A percentile compares a stretch with the other conserved stretches of the same genome.
phyloP scores from a whole-genome alignment of 1,140 invertebrate genomes.

The Drosophila ironensis region DNA sequence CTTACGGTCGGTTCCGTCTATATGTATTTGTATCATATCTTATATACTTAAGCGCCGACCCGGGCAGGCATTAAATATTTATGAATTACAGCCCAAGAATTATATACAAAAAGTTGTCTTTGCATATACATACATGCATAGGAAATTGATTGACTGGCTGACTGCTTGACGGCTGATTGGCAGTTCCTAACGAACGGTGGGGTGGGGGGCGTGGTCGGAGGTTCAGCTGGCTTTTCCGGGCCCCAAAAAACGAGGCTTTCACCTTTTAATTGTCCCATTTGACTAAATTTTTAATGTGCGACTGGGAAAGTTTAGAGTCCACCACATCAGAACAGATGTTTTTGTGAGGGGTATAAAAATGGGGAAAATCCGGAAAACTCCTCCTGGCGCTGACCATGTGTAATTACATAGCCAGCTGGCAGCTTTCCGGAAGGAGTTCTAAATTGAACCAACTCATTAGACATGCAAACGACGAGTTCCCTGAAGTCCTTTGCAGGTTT shows the following conservation, averaged over 20 bases:
- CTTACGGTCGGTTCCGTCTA: conserved; percentile 40
- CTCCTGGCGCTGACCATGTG: conserved; percentile 19
- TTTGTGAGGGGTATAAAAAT: background rate
- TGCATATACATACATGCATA: conserved; percentile 21
- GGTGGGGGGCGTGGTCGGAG: background rate
- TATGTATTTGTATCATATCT: conserved; percentile 31
- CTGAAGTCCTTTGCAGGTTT: background rate
- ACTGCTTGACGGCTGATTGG: conserved; percentile 48
- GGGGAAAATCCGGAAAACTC: background rate
- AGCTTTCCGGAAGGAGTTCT: conserved; percentile 22
- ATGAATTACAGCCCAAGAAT: conserved; percentile 34
- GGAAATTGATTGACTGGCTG: conserved; percentile 52
- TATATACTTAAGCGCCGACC: conserved; percentile 15
- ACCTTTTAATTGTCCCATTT: conserved; percentile 34
- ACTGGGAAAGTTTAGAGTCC: conserved; percentile 30
- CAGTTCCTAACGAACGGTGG: conserved; percentile 11
- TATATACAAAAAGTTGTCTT: conserved; percentile 15
- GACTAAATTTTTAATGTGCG: conserved; percentile 47
- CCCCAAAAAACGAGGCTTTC: background rate
- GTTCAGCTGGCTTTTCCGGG: conserved; percentile 18
- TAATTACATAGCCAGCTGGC: conserved; percentile 43
- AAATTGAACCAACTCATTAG: conserved; percentile 19
- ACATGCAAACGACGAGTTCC: conserved; percentile 17
- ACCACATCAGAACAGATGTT: conserved; percentile 27
- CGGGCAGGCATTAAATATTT: conserved; percentile 44